Evolutionary conservation across 2,888 invertebrate species (phyloP).

Genomic region (Diarsia brunnea): DNA sequence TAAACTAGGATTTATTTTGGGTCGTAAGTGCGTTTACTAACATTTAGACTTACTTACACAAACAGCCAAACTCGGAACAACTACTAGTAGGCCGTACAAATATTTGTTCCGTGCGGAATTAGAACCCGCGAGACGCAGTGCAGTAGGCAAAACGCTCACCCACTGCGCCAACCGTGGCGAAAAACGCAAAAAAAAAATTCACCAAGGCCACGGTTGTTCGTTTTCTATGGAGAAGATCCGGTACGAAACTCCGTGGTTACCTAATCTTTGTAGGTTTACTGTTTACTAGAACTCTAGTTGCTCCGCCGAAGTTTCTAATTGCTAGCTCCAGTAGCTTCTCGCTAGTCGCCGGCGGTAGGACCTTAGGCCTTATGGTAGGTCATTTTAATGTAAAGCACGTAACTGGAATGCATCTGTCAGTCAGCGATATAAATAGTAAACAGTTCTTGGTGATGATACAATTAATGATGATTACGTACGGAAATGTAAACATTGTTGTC

Average conservation of each 20-base stretch:
- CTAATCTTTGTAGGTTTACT: neutral
- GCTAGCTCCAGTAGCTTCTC: neutral
- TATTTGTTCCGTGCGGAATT: neutral
- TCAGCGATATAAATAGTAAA: slow-evolving; percentile 38
- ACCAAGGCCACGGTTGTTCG: neutral
- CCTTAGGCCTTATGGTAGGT: neutral
- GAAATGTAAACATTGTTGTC: neutral
- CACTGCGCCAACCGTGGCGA: neutral
- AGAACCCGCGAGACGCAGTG: neutral
- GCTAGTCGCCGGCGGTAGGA: neutral
- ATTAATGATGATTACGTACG: slow-evolving; percentile 4
- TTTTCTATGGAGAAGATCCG: neutral
- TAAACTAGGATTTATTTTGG: neutral
- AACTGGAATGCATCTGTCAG: slow-evolving; percentile 12
- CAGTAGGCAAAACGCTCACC: neutral
- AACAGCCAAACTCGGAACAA: neutral
- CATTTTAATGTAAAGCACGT: slow-evolving; percentile 45
- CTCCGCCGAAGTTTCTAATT: neutral
- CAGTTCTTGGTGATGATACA: slow-evolving; percentile 14
- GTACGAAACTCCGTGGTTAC: neutral
- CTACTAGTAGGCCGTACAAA: neutral
- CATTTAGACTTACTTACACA: neutral
- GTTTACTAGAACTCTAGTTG: too few relatives aligned
- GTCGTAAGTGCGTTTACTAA: neutral
- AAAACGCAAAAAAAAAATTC: neutral